phyloP scores from a whole-genome alignment of 2,113 vertebrate genomes.

The Solea solea region DNA sequence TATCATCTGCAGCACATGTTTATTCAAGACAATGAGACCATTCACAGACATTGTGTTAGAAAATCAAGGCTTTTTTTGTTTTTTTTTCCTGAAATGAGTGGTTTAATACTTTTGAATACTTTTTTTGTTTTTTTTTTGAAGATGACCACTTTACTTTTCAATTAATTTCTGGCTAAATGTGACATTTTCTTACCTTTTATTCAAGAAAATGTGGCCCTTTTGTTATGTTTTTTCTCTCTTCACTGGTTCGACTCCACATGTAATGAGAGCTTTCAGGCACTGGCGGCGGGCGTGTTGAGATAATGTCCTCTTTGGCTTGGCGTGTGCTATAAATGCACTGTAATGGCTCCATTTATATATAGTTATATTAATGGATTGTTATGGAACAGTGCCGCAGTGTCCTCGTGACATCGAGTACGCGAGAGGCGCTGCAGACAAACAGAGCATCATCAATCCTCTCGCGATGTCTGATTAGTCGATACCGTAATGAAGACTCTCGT shows the following conservation, averaged over 20 bases:
- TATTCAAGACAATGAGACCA: constrained; percentile 52
- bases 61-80: constrained; percentile 32
- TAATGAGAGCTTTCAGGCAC: neutral
- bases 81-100: neutral
- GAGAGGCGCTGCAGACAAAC: neutral
- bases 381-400: neutral
- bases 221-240: too few relatives aligned
- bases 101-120: neutral
- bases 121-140: neutral
- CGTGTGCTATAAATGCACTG: neutral
- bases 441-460: neutral
- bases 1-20: constrained; percentile 65
- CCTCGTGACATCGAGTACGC: neutral
- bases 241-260: neutral
- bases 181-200: too few relatives aligned
- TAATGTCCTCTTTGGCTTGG: neutral
- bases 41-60: constrained; percentile 44
- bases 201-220: too few relatives aligned
- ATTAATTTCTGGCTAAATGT: too few relatives aligned
- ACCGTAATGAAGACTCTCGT: neutral
- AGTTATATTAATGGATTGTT: neutral
- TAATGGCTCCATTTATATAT: constrained; percentile 4
- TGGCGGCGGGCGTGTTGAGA: neutral
- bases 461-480: neutral
- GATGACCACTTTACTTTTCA: neutral